These are phyloP conservation scores for Laupala kohalensis DNA, from an alignment of 1,140 invertebrate genomes.

Conservation along the genomic window DNA sequence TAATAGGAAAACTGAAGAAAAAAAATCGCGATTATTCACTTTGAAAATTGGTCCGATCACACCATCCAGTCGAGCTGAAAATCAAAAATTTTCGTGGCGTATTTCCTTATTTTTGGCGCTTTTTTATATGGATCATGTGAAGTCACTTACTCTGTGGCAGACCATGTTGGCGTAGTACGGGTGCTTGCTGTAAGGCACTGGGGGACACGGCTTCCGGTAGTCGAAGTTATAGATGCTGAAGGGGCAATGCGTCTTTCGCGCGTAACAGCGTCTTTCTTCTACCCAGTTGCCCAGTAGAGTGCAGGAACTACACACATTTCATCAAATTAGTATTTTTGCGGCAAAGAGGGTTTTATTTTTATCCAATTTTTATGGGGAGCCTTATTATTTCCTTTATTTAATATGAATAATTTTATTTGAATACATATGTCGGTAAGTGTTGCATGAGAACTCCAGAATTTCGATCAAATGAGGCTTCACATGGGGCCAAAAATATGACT, in stretches of 20 bases:
- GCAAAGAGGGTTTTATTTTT: too few species aligned
- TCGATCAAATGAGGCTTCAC: too few species aligned
- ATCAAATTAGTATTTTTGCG: too few species aligned
- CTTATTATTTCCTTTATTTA: too few species aligned
- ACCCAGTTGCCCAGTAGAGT: background rate
- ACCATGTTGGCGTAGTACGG: background rate
- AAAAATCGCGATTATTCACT: background rate
- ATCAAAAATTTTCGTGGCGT: background rate
- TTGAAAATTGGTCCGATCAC: background rate
- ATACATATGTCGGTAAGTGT: too few species aligned
- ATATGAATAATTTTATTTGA: too few species aligned
- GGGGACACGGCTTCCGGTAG: background rate
- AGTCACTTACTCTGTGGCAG: background rate
- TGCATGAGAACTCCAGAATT: too few species aligned
- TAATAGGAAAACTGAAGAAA: too few species aligned
- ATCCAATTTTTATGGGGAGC: too few species aligned
- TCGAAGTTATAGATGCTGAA: background rate
- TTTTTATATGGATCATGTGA: too few species aligned
- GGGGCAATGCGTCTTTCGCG: background rate
- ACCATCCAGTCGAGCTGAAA: background rate
- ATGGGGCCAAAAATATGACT: too few species aligned
- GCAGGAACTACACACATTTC: background rate
- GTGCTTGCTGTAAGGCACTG: background rate
- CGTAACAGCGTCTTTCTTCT: background rate
- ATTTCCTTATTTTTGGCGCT: too few species aligned